phyloP scores from a whole-genome alignment of 1,140 invertebrate genomes.

The Dreissena rostriformis region DNA sequence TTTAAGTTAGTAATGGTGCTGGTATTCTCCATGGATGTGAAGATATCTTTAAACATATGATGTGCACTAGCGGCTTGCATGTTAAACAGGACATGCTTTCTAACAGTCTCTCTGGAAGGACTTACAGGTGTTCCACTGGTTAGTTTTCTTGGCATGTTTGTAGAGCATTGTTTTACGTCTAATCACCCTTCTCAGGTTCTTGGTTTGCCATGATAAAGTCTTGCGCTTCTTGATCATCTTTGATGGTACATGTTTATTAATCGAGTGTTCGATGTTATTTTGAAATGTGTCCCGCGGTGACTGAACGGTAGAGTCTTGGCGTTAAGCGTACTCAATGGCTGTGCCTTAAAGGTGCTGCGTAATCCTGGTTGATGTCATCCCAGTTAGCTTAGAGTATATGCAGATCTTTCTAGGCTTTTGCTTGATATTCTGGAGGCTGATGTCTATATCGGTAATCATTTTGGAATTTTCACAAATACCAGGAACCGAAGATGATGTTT shows the following conservation, averaged over 20 bases:
- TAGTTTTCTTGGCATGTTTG: no score
- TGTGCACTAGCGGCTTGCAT: no score
- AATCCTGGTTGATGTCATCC: constrained; percentile 28
- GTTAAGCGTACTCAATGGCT: not conserved
- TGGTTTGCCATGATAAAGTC: constrained; percentile 7
- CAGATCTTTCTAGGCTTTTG: constrained; percentile 10
- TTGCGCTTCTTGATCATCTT: constrained; percentile 12
- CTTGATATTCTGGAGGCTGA: not conserved
- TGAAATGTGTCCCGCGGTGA: constrained; percentile 30
- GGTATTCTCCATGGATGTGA: no score
- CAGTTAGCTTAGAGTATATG: constrained; percentile 1
- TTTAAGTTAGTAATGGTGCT: no score
- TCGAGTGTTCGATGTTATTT: not conserved
- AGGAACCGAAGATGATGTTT: constrained; percentile 22
- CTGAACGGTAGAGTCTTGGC: not conserved
- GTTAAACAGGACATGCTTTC: no score
- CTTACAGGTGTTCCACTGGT: no score
- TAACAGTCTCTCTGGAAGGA: no score
- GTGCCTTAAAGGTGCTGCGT: not conserved
- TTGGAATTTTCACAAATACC: constrained; percentile 40
- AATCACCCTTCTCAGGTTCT: not conserved
- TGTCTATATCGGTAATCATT: constrained; percentile 33
- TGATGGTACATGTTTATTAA: constrained; percentile 8
- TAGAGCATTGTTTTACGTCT: no score
- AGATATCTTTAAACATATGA: no score